These are phyloP conservation scores for Drosophila sturtevanti DNA, from an alignment of 1,140 invertebrate species.

Conservation along the genomic window DNA sequence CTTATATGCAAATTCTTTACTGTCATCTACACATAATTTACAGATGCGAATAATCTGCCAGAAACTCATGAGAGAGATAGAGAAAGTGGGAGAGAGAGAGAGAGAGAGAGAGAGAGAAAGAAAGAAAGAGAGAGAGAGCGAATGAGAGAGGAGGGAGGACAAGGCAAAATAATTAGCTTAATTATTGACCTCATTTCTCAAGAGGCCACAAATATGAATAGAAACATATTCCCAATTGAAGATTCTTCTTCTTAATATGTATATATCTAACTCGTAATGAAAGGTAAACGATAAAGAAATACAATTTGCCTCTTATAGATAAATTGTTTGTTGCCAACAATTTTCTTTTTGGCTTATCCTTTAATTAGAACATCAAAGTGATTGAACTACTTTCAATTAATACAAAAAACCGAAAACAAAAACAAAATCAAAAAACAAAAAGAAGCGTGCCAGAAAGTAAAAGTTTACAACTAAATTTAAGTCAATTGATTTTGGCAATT, in stretches of 20 bases:
- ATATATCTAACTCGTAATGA: background rate
- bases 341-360: conserved; percentile 10
- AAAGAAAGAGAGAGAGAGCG: background rate
- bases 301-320: background rate
- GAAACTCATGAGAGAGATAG: no score
- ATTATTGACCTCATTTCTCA: conserved; percentile 63
- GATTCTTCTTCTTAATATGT: background rate
- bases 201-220: conserved; percentile 8
- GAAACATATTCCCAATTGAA: background rate
- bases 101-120: background rate
- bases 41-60: no score
- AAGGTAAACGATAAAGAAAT: background rate
- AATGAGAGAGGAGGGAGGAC: background rate
- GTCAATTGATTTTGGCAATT: conserved; percentile 50
- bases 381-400: conserved; percentile 23
- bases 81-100: background rate
- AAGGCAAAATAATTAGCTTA: conserved; percentile 51
- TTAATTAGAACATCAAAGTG: conserved; percentile 46
- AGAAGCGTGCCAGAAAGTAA: conserved; percentile 72
- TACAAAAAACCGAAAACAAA: conserved; percentile 25
- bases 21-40: conserved; percentile 39
- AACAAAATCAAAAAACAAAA: conserved; percentile 45
- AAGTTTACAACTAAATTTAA: conserved; percentile 52
- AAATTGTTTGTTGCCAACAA: conserved; percentile 12
- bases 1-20: conserved; percentile 38